Evolutionary conservation across 1,140 invertebrate species (phyloP), one percentile per base, ranked within the genome.

Genomic region (Drosophila erecta): DNA sequence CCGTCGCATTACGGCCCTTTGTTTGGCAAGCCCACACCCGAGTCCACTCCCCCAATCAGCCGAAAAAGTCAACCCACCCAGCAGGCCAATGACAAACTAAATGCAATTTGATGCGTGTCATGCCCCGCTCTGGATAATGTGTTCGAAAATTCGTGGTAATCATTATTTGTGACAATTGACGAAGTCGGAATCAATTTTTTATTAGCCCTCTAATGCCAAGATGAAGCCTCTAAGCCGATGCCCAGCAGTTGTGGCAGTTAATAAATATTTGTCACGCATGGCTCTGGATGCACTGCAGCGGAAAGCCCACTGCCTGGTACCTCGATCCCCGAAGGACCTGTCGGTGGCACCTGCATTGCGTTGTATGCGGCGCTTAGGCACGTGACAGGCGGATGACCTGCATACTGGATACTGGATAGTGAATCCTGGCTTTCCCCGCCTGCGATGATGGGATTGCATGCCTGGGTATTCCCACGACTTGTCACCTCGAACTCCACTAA

Each of bases 131-230:
- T 10, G 44, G 56, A 37, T 43, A 17, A 58, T 37, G 27, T 14
- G 10, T 61, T 46, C 60, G 79, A 87, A 87, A 87, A 87, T 87
- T 84, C 83, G 83, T 83, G 61, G 83, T 86, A 86, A 87, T 87
- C 83, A 87, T 87, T 87, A 87, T 87, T 87, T 87, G 83, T 89
- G 84, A 83, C 83, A 87, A 87, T 83, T 79, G 83, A 87, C 75
- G 83, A 72, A 67, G 61, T 50, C 49, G 49, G 59, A 79, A 77
- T 89, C 77, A 81, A 81, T 85, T 86, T 58, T 86, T 55, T 76
- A 60, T 85, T 73, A 65, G 58, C 33, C 22, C 57, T 0, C 40
- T 56, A 10, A 53, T 41, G 22, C 47, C 49, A 50, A 37, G 60
- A 57, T 75, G 55, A 74, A 59, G 22, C 61, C 37, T 57, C 69